Conservation (phyloP, 2,113 vertebrate species). For the Tragelaphus strepsiceros region DNA sequence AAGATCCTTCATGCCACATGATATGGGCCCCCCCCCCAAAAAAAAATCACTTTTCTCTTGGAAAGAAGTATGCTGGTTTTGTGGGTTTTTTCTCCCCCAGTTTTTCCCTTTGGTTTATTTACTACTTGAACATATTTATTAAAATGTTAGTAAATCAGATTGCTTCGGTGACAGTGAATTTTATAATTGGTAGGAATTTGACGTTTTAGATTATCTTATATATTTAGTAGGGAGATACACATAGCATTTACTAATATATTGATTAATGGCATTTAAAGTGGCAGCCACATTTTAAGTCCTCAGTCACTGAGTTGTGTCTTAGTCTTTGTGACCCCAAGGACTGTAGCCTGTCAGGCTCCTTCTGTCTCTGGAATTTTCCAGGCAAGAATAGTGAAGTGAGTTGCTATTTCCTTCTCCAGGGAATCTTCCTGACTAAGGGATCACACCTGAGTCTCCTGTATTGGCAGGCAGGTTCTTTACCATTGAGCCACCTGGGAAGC, state of each 20-base stretch:
- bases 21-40: not conserved
- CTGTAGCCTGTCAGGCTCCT: not conserved
- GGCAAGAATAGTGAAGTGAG: not conserved
- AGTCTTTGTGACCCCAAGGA: not conserved
- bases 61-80: not conserved
- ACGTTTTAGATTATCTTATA: slow-evolving; percentile 21
- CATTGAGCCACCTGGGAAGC: not conserved
- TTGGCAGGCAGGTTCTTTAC: not conserved
- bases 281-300: not conserved
- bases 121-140: not conserved
- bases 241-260: not conserved
- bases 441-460: not conserved
- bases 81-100: too few relatives aligned
- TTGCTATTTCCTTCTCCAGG: not conserved
- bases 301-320: not conserved
- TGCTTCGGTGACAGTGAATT: slow-evolving; percentile 24
- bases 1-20: not conserved
- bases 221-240: not conserved
- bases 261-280: slow-evolving; percentile 15
- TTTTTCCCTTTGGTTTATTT: not conserved
- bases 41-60: slow-evolving; percentile 4
- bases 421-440: not conserved
- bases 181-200: slow-evolving; percentile 12
- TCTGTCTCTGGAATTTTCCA: not conserved
- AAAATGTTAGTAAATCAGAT: not conserved